These are phyloP conservation scores for Psilopsiagon aymara DNA, from an alignment of 2,113 vertebrate species.

Conservation along the genomic window DNA sequence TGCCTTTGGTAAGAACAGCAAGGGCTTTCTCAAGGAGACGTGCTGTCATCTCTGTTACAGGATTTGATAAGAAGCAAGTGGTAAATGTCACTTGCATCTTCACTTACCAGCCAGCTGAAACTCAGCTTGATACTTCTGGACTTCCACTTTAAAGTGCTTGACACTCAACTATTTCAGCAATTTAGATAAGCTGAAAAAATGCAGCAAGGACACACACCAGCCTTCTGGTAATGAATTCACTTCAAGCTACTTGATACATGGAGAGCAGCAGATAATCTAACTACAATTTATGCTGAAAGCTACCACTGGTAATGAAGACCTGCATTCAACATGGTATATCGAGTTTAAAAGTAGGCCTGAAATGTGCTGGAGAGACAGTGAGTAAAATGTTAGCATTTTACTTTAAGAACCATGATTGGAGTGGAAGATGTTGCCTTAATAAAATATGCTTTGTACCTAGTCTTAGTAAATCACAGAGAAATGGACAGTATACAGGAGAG, in stretches of 20 bases:
- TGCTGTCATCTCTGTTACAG: background rate
- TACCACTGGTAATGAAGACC: background rate
- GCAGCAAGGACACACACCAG: background rate
- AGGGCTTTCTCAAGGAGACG: background rate
- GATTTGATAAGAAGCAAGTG: background rate
- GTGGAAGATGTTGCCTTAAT: conserved; percentile 36
- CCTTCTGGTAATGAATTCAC: background rate
- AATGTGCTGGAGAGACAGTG: background rate
- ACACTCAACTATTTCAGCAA: background rate
- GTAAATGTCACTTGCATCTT: background rate
- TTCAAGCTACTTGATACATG: background rate
- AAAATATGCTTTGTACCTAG: conserved; percentile 25
- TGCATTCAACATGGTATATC: background rate
- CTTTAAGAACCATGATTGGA: conserved; percentile 4
- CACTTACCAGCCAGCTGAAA: background rate
- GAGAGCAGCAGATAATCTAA: conserved; percentile 3
- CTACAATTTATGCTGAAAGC: background rate
- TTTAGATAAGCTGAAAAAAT: conserved; percentile 27
- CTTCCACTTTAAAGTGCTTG: background rate
- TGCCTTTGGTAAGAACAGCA: background rate
- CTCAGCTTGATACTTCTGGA: background rate
- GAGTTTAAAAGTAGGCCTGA: conserved; percentile 34
- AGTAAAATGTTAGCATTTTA: conserved; percentile 19
- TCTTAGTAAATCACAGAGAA: conserved; percentile 33
- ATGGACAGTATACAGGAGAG: conserved; percentile 13